A percentile compares a stretch with the other conserved stretches of the same genome.
Conservation (phyloP, 92 coral and sea anemone species). For the Palythoa caribaeorum region DNA sequence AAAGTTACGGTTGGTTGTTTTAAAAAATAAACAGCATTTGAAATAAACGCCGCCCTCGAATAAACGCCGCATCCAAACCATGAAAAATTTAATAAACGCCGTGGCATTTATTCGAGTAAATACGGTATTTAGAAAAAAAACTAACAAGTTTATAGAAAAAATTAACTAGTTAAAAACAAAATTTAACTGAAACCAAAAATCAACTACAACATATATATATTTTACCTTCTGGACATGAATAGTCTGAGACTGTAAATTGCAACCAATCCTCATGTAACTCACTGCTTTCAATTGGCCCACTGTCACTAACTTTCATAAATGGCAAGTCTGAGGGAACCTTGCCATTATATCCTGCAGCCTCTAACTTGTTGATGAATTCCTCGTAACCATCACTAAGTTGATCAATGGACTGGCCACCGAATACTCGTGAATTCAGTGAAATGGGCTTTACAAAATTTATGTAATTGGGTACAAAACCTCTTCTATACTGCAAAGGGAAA, state of each 20-base stretch:
- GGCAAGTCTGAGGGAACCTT: neutral
- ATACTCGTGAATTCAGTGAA: neutral
- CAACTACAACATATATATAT: neutral
- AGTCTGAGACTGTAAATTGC: neutral
- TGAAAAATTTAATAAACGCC: no score
- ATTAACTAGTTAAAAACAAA: no score
- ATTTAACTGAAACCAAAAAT: no score
- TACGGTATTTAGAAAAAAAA: no score
- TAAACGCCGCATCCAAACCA: no score
- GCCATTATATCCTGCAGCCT: neutral
- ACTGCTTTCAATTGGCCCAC: neutral
- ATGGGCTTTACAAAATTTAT: slow-evolving; percentile 41
- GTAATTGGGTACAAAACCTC: slow-evolving; percentile 43
- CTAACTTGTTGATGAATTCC: neutral
- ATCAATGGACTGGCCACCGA: neutral
- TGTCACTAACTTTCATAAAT: neutral
- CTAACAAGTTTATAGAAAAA: no score
- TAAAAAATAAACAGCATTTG: no score
- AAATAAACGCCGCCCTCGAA: no score
- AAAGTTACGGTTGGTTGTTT: no score
- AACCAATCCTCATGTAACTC: slow-evolving; percentile 25
- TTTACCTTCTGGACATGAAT: slow-evolving; percentile 7
- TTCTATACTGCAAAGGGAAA: slow-evolving; percentile 14
- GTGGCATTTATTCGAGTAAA: no score
- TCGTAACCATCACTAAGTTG: neutral